Evolutionary conservation across 2,113 vertebrate genomes (phyloP).

Genomic region (Coturnix japonica): DNA sequence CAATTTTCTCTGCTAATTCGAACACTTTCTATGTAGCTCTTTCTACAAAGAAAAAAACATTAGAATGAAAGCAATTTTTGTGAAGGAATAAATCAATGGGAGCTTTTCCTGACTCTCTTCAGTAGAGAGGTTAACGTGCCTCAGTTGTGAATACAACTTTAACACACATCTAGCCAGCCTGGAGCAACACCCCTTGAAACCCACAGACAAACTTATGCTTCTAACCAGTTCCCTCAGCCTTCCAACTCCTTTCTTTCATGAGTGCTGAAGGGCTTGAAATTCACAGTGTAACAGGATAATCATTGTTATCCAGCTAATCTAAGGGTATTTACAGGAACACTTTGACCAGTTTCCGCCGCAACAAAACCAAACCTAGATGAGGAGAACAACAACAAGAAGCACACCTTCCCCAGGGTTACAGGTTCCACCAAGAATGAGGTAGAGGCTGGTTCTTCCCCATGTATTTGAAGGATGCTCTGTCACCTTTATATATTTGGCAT

Average conservation of each 20-base stretch:
- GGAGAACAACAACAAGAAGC: neutral
- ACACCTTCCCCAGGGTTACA: neutral
- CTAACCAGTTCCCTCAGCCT: neutral
- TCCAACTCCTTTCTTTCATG: neutral
- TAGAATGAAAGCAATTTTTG: neutral
- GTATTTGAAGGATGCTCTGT: neutral
- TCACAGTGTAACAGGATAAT: neutral
- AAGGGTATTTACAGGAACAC: neutral
- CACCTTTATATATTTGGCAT: neutral
- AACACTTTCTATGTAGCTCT: neutral
- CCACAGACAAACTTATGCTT: neutral
- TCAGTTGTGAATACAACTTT: neutral
- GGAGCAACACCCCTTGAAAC: neutral
- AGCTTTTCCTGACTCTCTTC: neutral
- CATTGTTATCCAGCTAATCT: neutral
- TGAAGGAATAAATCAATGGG: neutral
- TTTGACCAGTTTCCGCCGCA: neutral
- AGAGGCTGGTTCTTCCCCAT: neutral
- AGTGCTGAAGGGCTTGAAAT: neutral
- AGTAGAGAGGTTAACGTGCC: neutral
- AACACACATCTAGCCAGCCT: neutral
- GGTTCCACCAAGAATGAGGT: neutral
- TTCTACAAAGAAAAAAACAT: neutral
- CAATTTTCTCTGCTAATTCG: neutral
- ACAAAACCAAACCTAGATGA: neutral